Base-by-base conservation (phyloP, 2,888 invertebrate genomes). In the Acanthosoma haemorrhoidale region DNA sequence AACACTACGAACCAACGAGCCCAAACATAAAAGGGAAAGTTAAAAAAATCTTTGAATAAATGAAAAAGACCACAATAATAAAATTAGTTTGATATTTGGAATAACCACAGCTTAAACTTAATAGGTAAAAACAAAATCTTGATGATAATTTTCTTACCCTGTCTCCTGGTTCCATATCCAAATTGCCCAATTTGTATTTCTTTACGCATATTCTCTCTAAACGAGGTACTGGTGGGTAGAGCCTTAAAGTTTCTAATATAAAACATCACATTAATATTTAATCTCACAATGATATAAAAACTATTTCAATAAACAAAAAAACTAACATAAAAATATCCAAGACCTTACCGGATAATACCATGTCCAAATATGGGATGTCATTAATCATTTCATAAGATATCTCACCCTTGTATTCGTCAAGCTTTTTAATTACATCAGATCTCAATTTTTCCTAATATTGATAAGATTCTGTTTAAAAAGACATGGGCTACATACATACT, bases 191-290 rank as follows among this genome's bases (percentile, higher is more conserved):
- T 2, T 76, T 79, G 76, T 85, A 87, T 1, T 82, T 80, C 74
- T 84, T 84, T 0, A 83, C 83, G 73, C 85, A 85, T 0, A 80
- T 76, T 67, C 86, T 79, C 71, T 84, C 85, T 1, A 86, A 78
- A 29, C 83, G 78, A 2, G 83, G 80, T 4, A 84, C 80, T 1
- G 86, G 84, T 0, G 86, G 86, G 77, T 85, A 85, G 75, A 84
- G 78, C 18, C 87, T 81, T 43, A 87, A 78, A 0, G 85, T 83
- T 81, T 87, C 87, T 83, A 80, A 16, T 80, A 81, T 15, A 39
- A 9, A n/a, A 21, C 68, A 39, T 58, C n/a, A 31, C 8, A 51
- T 8, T 58, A 51, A 51, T 9, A 15, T 6, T 13, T 16, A 63
- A 63, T 58, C 51, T n/a, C 51, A 8, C 57, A 38, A 38, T 9